A percentile compares a stretch with the other conserved stretches of the same genome.
Evolutionary conservation across 1,140 invertebrate genomes (phyloP).

Genomic region (Sycophaga agraensis): DNA sequence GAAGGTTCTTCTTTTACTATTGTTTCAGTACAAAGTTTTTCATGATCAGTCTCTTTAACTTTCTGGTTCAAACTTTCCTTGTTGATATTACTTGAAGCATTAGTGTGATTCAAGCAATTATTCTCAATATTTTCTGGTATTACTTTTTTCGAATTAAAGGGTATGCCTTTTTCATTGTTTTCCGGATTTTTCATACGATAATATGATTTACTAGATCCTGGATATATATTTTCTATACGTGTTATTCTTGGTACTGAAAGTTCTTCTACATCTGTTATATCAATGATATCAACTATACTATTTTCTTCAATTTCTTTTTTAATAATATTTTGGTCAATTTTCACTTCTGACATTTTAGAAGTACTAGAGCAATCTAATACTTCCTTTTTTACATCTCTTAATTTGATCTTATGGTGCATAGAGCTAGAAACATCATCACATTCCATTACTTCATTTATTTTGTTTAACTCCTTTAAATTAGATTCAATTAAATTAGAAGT

Average conservation of each 20-base stretch:
- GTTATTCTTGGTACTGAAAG: neutral
- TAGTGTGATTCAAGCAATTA: no score
- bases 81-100: no score
- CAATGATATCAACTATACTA: neutral
- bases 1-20: neutral
- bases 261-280: neutral
- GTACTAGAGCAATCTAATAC: neutral
- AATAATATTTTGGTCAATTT: neutral
- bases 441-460: neutral
- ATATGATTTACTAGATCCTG: no score
- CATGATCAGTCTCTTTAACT: no score
- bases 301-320: neutral
- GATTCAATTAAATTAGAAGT: neutral
- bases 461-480: neutral
- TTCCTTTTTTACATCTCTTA: neutral
- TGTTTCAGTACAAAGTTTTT: conserved; percentile 1
- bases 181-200: no score
- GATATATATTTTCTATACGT: no score
- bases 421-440: no score
- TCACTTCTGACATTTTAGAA: neutral
- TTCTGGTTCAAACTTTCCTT: no score
- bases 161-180: no score
- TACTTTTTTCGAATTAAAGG: no score
- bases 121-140: no score
- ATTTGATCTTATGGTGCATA: no score